Evolutionary conservation across 2,797 vertebrate species (phyloP).

Genomic region (Huso huso): DNA sequence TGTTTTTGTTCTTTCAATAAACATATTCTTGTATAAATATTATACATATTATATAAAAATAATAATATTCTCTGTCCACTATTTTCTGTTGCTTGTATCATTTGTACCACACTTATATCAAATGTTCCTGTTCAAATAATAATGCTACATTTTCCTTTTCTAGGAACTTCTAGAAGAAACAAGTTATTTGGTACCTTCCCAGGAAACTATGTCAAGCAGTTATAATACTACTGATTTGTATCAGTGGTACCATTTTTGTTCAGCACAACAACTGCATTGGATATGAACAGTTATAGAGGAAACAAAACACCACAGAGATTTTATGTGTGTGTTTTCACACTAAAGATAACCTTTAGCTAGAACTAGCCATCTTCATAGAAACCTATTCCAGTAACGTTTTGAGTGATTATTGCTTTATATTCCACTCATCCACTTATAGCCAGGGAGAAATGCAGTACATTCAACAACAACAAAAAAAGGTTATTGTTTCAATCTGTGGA

Average conservation of each 20-base stretch:
- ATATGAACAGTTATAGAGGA: conserved; percentile 5
- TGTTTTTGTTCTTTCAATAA: too few species aligned
- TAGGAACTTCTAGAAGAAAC: conserved; percentile 94
- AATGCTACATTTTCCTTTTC: conserved; percentile 28
- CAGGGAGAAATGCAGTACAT: conserved; percentile 5
- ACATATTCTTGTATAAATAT: too few species aligned
- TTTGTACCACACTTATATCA: neutral
- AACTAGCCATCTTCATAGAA: conserved; percentile 54
- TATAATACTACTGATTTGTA: conserved; percentile 70
- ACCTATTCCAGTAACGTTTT: conserved; percentile 10
- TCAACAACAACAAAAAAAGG: neutral
- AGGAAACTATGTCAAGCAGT: conserved; percentile 96
- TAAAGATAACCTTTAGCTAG: conserved; percentile 50
- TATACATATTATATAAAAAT: too few species aligned
- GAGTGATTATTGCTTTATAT: conserved; percentile 3
- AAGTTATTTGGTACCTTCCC: conserved; percentile 98
- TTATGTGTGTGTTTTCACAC: conserved; percentile 28
- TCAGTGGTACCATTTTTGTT: conserved; percentile 25
- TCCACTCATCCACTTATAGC: conserved; percentile 9
- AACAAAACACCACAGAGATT: conserved; percentile 19
- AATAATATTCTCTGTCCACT: too few species aligned
- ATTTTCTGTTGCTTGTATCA: too few species aligned
- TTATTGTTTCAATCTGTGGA: neutral
- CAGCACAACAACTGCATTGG: conserved; percentile 46
- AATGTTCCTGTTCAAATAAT: neutral